These are phyloP conservation scores for Diadromus collaris DNA, from an alignment of 2,888 invertebrate species.

Conservation along the genomic window DNA sequence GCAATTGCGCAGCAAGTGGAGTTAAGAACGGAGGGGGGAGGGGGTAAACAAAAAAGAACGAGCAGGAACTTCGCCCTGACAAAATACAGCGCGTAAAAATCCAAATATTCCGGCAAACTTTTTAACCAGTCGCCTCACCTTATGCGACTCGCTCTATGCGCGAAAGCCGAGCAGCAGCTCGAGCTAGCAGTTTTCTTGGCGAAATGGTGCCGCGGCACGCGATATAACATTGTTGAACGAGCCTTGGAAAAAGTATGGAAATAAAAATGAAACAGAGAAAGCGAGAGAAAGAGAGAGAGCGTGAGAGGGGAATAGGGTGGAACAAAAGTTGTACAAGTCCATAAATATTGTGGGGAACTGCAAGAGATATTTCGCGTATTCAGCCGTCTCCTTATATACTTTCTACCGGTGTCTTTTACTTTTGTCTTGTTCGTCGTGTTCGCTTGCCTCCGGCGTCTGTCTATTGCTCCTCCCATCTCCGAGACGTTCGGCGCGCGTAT, in stretches of 20 bases:
- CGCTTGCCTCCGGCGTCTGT: constrained; percentile 20
- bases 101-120: constrained; percentile 54
- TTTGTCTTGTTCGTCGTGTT: constrained; percentile 18
- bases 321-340: constrained; percentile 64
- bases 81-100: constrained; percentile 47
- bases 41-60: constrained; percentile 16
- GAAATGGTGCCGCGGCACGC: constrained; percentile 40
- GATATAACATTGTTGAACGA: constrained; percentile 60
- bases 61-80: constrained; percentile 6
- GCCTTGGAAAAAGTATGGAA: constrained; percentile 49
- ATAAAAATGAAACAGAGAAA: constrained; percentile 29
- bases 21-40: constrained; percentile 12
- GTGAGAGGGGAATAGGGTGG: constrained; percentile 12
- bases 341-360: constrained; percentile 64
- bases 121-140: constrained; percentile 60
- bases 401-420: constrained; percentile 45
- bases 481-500: not conserved
- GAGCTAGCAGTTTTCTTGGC: constrained; percentile 39
- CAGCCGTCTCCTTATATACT: constrained; percentile 55
- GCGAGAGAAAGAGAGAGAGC: not conserved
- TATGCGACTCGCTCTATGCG: constrained; percentile 45
- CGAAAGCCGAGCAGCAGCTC: constrained; percentile 34
- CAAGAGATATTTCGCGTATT: constrained; percentile 55
- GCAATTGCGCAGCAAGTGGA: not conserved
- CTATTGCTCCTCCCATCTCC: not conserved